Base-by-base conservation (phyloP, 2,888 invertebrate species). In the Melieria omissa region DNA sequence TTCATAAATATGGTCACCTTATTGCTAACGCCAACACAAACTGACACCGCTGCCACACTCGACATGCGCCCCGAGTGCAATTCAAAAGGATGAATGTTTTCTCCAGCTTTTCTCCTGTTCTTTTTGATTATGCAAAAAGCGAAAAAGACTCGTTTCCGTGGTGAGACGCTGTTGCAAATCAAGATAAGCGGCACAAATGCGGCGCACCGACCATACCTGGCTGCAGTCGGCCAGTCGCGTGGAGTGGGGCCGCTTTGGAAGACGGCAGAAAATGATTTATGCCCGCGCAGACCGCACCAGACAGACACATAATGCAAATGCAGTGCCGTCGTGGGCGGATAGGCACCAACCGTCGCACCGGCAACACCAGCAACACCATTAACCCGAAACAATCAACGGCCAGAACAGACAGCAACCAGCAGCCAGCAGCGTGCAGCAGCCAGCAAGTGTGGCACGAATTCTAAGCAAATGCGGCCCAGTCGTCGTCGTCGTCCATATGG, bases 211-310 rank as follows among this genome's bases (percentile, higher is more conserved):
- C 67, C 58, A 72, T 57, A 29, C 29, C 29, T 64, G 72, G 62
- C 14, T 61, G n/a, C 60, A 68, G 52, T n/a, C 52, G 9, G 3
- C 12, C 52, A 14, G 52, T 4, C 52, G 52, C 8, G 14, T 54
- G 55, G 46, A 57, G 29, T 29, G 29, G 29, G 29, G 29, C 41
- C 54, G 44, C 16, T 62, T 68, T 29, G 65, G 63, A 65, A 70
- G 68, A 64, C 61, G 65, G 62, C 57, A 60, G 62, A 70, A 73
- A 72, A 75, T 73, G 73, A 75, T 70, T 73, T 73, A 73, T 73
- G 49, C 57, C 71, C 67, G 55, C 65, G 70, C 55, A 71, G 58
- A 47, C 61, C 45, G 66, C 65, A 46, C 9, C 54, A 61, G 46
- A 63, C 54, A 45, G 57, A 49, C 55, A 46, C 41, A 57, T n/a